These are phyloP conservation scores for Aphidius ervi DNA, from an alignment of 1,140 invertebrate genomes.

Conservation along the genomic window DNA sequence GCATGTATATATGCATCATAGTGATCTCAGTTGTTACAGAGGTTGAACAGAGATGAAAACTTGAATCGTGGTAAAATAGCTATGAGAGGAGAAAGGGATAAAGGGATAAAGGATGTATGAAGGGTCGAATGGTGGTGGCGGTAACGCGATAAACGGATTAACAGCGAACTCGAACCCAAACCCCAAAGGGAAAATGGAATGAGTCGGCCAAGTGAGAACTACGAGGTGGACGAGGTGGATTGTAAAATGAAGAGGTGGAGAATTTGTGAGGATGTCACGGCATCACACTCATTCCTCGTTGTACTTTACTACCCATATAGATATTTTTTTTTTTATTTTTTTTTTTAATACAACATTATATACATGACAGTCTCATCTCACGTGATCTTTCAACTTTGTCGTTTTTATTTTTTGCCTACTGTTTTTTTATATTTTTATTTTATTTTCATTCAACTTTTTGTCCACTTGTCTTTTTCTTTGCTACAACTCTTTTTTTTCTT, in stretches of 20 bases:
- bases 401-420: background rate
- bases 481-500: background rate
- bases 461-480: background rate
- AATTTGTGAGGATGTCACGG: slow-evolving; percentile 34
- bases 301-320: slow-evolving; percentile 21
- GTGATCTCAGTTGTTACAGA: background rate
- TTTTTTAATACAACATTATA: background rate
- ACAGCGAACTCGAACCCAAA: slow-evolving; percentile 46
- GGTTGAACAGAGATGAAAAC: background rate
- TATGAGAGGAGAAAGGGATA: slow-evolving; percentile 18
- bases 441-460: background rate
- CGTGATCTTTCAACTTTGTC: background rate
- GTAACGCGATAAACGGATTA: slow-evolving; percentile 52
- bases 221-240: background rate
- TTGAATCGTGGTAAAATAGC: slow-evolving; percentile 25
- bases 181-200: slow-evolving; percentile 32
- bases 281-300: slow-evolving; percentile 41
- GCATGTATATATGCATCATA: no score
- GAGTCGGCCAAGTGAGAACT: background rate
- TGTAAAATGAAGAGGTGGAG: slow-evolving; percentile 8
- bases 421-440: background rate
- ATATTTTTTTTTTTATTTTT: slow-evolving; percentile 14
- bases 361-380: slow-evolving; percentile 1
- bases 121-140: slow-evolving; percentile 38
- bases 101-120: slow-evolving; percentile 23